Percentiles rank a stretch among this genome's conserved stretches.
phyloP scores from a whole-genome alignment of 2,888 invertebrate species.

The Ophion ellenae region DNA sequence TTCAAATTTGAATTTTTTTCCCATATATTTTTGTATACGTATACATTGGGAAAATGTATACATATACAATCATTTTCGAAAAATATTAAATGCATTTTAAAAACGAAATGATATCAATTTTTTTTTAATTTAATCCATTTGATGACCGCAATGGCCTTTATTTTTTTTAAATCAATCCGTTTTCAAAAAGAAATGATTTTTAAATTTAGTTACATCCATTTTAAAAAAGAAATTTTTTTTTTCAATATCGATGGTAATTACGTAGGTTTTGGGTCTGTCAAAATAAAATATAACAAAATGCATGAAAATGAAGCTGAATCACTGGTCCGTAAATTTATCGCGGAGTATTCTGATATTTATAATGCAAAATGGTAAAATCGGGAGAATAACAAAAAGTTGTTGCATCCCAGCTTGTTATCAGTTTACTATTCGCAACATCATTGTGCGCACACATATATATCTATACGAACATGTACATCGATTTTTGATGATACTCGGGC shows the following conservation, averaged over 20 bases:
- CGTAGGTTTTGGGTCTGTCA: not conserved
- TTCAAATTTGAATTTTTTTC: no score
- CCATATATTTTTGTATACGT: no score
- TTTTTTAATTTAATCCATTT: no score
- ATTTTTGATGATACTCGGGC: constrained; percentile 17
- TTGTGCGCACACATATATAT: not conserved
- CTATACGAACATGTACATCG: not conserved
- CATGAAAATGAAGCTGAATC: not conserved
- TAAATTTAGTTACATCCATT: not conserved
- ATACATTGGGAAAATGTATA: no score
- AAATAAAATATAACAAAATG: not conserved
- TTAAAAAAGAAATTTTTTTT: not conserved
- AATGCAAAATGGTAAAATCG: not conserved
- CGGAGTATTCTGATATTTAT: not conserved
- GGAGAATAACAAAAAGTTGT: constrained; percentile 33
- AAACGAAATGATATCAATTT: no score
- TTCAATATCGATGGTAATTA: no score
- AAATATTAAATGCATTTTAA: no score
- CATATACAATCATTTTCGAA: no score
- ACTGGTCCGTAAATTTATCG: not conserved
- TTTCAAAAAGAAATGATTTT: not conserved
- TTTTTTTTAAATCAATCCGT: not conserved
- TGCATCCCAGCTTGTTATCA: constrained; percentile 23
- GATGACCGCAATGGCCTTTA: no score
- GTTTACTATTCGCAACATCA: not conserved